phyloP scores from a whole-genome alignment of 2,113 vertebrate genomes.

The Halichoeres trimaculatus region DNA sequence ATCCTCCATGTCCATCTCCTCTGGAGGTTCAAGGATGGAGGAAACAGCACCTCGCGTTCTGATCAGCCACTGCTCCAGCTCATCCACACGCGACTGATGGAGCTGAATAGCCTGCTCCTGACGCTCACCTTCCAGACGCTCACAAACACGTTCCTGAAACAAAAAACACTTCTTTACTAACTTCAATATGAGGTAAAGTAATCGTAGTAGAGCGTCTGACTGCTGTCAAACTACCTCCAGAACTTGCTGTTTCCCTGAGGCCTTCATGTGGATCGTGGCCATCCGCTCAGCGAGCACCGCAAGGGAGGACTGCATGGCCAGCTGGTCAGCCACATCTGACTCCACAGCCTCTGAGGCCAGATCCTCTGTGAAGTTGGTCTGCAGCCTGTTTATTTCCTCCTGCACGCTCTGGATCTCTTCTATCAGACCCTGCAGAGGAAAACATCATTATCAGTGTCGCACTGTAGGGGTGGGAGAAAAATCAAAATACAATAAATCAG shows the following conservation, averaged over 20 bases:
- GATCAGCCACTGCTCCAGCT: slow-evolving; percentile 90
- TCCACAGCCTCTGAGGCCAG: slow-evolving; percentile 85
- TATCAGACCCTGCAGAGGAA: slow-evolving; percentile 84
- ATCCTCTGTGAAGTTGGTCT: slow-evolving; percentile 87
- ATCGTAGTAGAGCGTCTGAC: too few relatives aligned
- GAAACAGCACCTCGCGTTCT: slow-evolving; percentile 82
- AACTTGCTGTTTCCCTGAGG: slow-evolving; percentile 90
- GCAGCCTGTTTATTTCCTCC: slow-evolving; percentile 91
- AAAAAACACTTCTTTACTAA: slow-evolving; percentile 11
- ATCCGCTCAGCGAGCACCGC: slow-evolving; percentile 92
- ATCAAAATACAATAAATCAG: too few relatives aligned
- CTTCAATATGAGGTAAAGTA: not conserved
- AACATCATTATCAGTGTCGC: not conserved
- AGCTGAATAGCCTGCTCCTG: slow-evolving; percentile 91
- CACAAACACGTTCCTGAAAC: slow-evolving; percentile 89
- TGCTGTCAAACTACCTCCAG: slow-evolving; percentile 86
- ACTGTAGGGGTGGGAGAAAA: too few relatives aligned
- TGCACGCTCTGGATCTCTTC: slow-evolving; percentile 92
- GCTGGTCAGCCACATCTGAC: slow-evolving; percentile 88
- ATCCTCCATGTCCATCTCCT: slow-evolving; percentile 90
- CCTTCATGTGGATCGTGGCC: slow-evolving; percentile 97
- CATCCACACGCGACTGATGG: slow-evolving; percentile 88
- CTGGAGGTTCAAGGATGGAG: slow-evolving; percentile 77
- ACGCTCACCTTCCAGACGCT: slow-evolving; percentile 91
- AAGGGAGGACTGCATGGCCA: slow-evolving; percentile 93